These are phyloP conservation scores for Papilio polyxenes DNA, from an alignment of 1,140 invertebrate genomes.

Conservation along the genomic window DNA sequence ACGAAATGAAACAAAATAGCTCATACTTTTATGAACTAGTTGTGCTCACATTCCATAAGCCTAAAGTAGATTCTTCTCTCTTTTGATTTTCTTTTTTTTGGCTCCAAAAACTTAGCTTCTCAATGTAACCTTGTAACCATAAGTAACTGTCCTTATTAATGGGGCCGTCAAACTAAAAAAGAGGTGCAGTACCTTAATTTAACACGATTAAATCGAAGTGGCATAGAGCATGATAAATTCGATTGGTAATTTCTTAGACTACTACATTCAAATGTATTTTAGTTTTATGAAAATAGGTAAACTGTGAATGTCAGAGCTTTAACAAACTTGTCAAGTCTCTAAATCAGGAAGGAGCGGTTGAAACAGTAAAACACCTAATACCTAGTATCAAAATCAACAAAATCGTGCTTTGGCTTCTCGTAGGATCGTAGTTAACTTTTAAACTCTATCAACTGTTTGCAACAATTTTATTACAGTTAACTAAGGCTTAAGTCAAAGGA, in stretches of 20 bases:
- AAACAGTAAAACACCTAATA: slow-evolving; percentile 14
- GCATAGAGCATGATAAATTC: no score
- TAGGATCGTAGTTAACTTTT: slow-evolving; percentile 40
- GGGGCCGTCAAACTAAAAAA: no score
- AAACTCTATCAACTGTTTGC: slow-evolving; percentile 32
- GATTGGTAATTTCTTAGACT: no score
- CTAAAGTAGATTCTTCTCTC: no score
- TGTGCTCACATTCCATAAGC: not conserved
- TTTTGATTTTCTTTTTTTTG: no score
- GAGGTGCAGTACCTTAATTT: no score
- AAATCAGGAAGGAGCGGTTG: not conserved
- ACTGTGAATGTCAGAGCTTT: not conserved
- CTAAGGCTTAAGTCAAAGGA: not conserved
- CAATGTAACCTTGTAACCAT: no score
- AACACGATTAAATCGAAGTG: no score
- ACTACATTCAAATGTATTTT: no score
- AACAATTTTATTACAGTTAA: not conserved
- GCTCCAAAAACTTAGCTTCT: no score
- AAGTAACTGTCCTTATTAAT: no score
- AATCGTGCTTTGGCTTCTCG: slow-evolving; percentile 30
- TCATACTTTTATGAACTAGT: not conserved
- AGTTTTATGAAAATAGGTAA: no score
- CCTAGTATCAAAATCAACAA: slow-evolving; percentile 31
- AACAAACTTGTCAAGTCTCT: slow-evolving; percentile 17
- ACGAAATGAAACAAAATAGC: not conserved